A percentile compares a stretch with the other conserved stretches of the same genome.
These are phyloP conservation scores for Hermatobates lingyangjiaoensis DNA, from an alignment of 1,140 invertebrate species.

Conservation along the genomic window DNA sequence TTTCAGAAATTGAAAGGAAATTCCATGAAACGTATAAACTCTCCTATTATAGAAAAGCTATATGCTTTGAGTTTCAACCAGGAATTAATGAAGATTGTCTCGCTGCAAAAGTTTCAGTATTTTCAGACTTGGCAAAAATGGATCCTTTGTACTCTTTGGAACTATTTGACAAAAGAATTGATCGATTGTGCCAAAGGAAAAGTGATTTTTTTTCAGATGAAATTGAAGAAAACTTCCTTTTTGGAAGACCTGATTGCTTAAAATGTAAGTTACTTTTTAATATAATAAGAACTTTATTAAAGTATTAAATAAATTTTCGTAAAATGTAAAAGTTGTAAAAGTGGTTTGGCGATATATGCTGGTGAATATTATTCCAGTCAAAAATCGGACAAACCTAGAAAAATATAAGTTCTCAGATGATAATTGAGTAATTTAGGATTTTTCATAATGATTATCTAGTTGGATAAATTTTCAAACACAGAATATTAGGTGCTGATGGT, in stretches of 20 bases:
- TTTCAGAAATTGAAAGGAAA: background rate
- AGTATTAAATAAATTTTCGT: too few relatives aligned
- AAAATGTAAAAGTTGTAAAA: too few relatives aligned
- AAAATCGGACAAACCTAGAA: too few relatives aligned
- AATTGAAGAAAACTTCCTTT: background rate
- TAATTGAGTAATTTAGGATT: too few relatives aligned
- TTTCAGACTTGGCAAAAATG: background rate
- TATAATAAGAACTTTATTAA: too few relatives aligned
- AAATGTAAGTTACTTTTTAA: background rate
- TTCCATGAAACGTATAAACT: background rate
- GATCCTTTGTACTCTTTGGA: background rate
- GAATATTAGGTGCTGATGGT: too few relatives aligned
- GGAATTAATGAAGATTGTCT: background rate
- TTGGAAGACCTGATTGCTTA: background rate
- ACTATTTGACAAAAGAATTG: background rate
- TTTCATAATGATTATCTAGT: too few relatives aligned
- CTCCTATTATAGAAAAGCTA: background rate
- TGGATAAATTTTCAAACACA: too few relatives aligned
- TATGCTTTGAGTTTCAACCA: background rate
- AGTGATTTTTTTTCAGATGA: background rate
- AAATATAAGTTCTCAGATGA: too few relatives aligned
- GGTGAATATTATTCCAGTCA: too few relatives aligned
- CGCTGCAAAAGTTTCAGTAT: background rate
- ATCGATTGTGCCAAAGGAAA: background rate
- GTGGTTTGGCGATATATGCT: too few relatives aligned